Conservation (phyloP, 1,140 invertebrate genomes). For the Rhizoglyphus robini region DNA sequence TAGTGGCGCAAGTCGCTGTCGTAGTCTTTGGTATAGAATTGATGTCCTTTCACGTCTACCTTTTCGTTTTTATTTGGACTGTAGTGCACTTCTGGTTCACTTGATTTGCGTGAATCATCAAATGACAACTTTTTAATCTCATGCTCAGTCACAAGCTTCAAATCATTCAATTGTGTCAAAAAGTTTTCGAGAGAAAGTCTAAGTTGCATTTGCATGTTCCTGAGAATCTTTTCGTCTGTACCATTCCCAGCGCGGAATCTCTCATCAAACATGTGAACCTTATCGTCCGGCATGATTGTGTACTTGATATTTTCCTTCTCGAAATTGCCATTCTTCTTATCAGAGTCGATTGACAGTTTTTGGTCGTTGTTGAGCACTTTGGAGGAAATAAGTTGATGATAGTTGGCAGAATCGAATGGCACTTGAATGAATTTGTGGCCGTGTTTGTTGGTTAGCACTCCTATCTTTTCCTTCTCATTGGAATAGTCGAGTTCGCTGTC, state of each 20-base stretch:
- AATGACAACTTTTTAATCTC: conserved; percentile 1
- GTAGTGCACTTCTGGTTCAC: background rate
- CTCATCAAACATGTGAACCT: background rate
- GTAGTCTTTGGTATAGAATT: background rate
- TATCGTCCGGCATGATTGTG: background rate
- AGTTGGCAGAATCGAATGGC: background rate
- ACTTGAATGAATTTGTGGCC: background rate
- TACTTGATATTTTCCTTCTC: conserved; percentile 4
- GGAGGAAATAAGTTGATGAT: background rate
- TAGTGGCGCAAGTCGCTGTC: background rate
- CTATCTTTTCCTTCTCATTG: background rate
- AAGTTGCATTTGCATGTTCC: background rate
- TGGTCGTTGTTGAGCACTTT: background rate
- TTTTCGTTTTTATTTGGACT: background rate
- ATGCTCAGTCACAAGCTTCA: background rate
- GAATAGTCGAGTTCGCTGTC: background rate
- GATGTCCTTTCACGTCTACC: background rate
- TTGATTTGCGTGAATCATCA: background rate
- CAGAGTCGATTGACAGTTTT: background rate
- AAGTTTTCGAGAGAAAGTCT: background rate
- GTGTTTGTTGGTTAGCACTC: background rate
- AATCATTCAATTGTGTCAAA: background rate
- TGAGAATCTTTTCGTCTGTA: background rate
- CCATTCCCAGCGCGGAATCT: background rate
- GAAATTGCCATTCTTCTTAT: too few species aligned